Percentiles rank a stretch among this genome's conserved stretches.
These are phyloP conservation scores for Condylura cristata DNA, from an alignment of 2,113 vertebrate species.

Conservation along the genomic window DNA sequence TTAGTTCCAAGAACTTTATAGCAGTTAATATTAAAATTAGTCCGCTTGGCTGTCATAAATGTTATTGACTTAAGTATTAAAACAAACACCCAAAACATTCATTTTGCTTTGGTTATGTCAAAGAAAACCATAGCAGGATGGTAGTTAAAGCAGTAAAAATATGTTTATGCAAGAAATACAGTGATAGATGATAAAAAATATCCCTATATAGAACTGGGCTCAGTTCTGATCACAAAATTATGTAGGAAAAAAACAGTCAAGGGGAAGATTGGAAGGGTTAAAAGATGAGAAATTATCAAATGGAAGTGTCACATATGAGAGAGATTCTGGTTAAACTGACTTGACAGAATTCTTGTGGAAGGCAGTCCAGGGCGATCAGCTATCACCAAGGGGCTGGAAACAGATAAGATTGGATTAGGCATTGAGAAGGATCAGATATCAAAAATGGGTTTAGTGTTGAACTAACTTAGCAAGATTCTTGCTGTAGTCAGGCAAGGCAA, in stretches of 20 bases:
- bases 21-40: not conserved
- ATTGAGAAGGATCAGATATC: not conserved
- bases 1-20: not conserved
- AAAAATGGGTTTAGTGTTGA: not conserved
- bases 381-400: not conserved
- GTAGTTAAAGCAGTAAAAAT: not conserved
- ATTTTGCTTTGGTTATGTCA: conserved; percentile 24
- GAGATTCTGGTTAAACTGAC: not conserved
- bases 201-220: not conserved
- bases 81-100: no score
- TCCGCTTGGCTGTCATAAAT: not conserved
- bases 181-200: not conserved
- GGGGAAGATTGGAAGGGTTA: not conserved
- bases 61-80: conserved; percentile 38
- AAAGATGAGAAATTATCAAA: not conserved
- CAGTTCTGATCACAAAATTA: not conserved
- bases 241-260: not conserved
- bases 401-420: not conserved
- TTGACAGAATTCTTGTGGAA: not conserved
- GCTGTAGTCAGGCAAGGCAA: not conserved
- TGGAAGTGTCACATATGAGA: not conserved
- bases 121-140: not conserved
- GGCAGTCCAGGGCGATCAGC: not conserved
- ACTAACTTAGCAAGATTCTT: not conserved
- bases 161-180: not conserved